A percentile compares a stretch with the other conserved stretches of the same genome.
These are phyloP conservation scores for Tychaedon coryphoeus DNA, from an alignment of 2,113 vertebrate genomes.

Conservation along the genomic window DNA sequence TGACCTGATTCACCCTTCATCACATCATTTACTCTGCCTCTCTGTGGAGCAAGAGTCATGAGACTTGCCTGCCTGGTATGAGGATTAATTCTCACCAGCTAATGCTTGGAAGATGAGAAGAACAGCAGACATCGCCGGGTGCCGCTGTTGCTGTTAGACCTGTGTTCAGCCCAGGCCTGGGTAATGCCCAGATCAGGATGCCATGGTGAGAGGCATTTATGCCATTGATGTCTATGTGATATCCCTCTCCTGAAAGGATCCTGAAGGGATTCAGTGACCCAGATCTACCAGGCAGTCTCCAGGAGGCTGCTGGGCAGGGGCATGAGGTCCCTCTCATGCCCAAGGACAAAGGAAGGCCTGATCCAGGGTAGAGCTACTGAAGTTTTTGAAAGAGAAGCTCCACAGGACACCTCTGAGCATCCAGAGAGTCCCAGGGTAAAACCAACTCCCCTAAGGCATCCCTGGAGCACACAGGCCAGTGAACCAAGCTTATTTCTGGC, in stretches of 20 bases:
- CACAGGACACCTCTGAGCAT: not conserved
- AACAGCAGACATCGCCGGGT: not conserved
- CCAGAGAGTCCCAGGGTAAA: not conserved
- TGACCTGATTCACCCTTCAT: constrained; percentile 31
- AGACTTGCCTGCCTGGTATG: not conserved
- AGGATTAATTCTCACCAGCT: not conserved
- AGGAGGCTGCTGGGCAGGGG: not conserved
- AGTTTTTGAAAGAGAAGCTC: not conserved
- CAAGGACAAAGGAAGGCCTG: not conserved
- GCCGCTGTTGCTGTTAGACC: not conserved
- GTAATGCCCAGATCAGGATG: not conserved
- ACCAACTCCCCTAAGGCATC: not conserved
- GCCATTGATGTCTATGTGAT: not conserved
- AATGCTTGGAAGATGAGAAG: not conserved
- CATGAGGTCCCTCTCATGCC: not conserved
- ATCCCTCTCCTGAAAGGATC: not conserved
- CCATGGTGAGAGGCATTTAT: not conserved
- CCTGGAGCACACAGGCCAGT: not conserved
- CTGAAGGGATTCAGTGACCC: not conserved
- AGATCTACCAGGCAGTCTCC: not conserved
- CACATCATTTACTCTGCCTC: not conserved
- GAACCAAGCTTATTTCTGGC: not conserved
- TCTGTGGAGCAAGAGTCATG: not conserved
- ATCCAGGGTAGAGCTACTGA: not conserved
- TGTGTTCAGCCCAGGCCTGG: not conserved